Evolutionary conservation across 2,113 vertebrate species (phyloP).

Genomic region (Mus pahari): DNA sequence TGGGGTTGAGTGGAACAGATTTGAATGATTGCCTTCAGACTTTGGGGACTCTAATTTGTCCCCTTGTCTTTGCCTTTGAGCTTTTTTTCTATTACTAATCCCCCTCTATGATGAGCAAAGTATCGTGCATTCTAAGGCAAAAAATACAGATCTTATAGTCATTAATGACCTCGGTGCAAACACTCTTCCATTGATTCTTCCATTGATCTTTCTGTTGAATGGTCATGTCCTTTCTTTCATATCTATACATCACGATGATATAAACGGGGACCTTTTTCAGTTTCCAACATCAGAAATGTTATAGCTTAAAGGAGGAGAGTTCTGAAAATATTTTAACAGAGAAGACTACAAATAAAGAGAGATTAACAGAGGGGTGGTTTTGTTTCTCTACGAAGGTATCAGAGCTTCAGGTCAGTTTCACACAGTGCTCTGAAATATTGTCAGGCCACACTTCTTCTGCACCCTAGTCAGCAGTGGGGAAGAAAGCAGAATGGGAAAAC

Average conservation of each 20-base stretch:
- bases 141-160: background rate
- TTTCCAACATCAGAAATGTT: background rate
- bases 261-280: background rate
- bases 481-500: background rate
- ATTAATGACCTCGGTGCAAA: background rate
- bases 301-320: background rate
- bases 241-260: background rate
- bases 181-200: background rate
- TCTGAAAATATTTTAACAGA: background rate
- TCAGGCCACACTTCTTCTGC: background rate
- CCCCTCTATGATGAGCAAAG: background rate
- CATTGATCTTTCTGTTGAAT: background rate
- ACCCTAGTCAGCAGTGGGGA: background rate
- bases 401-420: background rate
- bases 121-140: background rate
- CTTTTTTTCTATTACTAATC: background rate
- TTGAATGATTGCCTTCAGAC: background rate
- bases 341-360: background rate
- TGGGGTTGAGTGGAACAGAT: background rate
- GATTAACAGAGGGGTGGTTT: background rate
- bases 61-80: background rate
- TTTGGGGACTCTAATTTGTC: background rate
- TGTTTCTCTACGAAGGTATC: background rate
- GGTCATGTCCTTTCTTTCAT: background rate
- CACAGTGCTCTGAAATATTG: background rate